Evolutionary conservation across 2,113 vertebrate genomes (phyloP), one percentile per base, ranked within the genome.

Genomic region (Chamaea fasciata): DNA sequence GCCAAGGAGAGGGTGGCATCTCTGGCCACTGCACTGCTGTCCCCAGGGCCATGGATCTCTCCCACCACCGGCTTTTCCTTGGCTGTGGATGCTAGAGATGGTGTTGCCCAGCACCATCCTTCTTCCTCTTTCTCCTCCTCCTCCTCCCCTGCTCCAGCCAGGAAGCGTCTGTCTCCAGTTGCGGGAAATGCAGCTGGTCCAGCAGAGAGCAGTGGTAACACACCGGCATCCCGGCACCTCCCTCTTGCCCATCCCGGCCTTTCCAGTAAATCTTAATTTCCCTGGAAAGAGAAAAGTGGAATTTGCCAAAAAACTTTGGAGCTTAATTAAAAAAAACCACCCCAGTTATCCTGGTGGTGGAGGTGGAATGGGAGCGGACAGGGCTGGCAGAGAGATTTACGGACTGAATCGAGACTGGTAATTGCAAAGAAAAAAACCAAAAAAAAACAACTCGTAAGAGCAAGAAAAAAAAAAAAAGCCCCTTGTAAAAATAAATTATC

Each of bases 171-270:
- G 22, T 26, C 55, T 64, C 39, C 0, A 1, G 20, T 7, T 64
- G 53, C 1, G 5, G 75, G 42, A 41, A 47, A 3, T 4, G 30
- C 46, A 0, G 27, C 5, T 0, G 87, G 11, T 79, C 92, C 94
- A 90, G 92, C 83, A 96, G 94, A 90, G 94, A 95, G 94, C 94
- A 90, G 67, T 76, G 94, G 75, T 85, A 83, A 35, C 79, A 41
- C 91, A 4, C 65, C 13, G 2, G 28, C 79, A 7, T 27, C 86
- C 50, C 0, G 5, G 49, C 33, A 24, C 69, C 56, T 57, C 27
- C 28, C 10, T 39, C 10, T 10, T 4, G 1, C n/a, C 78, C 64
- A 13, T 39, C 79, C 31, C 6, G 1, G 52, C 71, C 67, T 85
- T 90, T 83, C 87, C 95, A 92, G 71, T 53, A 50, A 53, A 46